A percentile compares a stretch with the other conserved stretches of the same genome.
phyloP scores from a whole-genome alignment of 1,140 invertebrate species.

The Drosophila fuyamai region DNA sequence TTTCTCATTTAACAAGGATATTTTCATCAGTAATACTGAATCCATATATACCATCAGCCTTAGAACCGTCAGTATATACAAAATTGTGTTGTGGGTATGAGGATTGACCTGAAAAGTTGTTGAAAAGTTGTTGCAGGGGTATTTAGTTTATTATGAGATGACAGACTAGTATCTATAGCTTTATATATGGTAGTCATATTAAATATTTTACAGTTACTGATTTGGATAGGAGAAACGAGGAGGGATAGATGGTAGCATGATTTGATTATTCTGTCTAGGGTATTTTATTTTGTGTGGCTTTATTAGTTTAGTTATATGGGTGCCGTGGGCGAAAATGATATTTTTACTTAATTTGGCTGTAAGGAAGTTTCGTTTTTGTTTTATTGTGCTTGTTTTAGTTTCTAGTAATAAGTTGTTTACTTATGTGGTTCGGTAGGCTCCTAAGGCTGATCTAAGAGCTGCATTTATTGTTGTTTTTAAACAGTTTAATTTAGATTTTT shows the following conservation, averaged over 20 bases:
- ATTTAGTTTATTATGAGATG: slow-evolving; percentile 1
- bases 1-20: too few species aligned
- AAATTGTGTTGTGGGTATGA: neutral
- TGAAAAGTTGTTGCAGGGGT: neutral
- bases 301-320: neutral
- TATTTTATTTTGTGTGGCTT: neutral
- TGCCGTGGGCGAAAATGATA: neutral
- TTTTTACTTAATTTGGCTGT: too few species aligned
- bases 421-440: neutral
- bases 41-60: neutral
- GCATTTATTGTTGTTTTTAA: neutral
- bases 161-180: neutral
- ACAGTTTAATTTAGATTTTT: neutral
- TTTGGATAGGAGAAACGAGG: neutral
- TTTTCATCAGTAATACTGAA: slow-evolving; percentile 1
- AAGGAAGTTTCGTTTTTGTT: neutral
- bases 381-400: neutral
- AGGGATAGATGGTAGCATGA: neutral
- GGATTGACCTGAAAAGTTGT: slow-evolving; percentile 1
- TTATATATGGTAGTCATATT: neutral
- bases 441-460: neutral
- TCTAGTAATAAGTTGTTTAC: slow-evolving; percentile 1
- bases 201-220: neutral
- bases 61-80: slow-evolving; percentile 1
- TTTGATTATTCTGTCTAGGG: neutral